Evolutionary conservation across 2,888 invertebrate species (phyloP), one percentile per base, ranked within the genome.

Genomic region (Cheilosia soror): DNA sequence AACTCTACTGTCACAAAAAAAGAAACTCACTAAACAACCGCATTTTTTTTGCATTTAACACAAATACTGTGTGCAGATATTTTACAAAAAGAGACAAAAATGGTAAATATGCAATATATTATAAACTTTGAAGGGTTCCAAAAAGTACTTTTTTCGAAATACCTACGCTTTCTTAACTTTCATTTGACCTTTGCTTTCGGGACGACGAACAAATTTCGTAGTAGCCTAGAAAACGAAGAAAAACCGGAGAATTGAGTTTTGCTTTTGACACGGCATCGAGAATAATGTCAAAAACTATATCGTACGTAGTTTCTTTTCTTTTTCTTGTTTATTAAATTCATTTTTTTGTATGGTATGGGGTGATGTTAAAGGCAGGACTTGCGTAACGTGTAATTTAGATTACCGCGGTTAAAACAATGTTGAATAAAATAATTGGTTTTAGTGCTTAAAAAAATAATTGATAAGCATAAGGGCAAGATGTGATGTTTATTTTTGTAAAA

Each of bases 21-120:
- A 5, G 1, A 73, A 69, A 44, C 49, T 69, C 31, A 63, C 40
- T 65, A 47, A 66, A 33, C 79, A 72, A n/a, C n/a, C n/a, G 79
- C 79, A 84, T 71, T 84, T 75, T 58, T 29, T 62, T 79, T 66
- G 73, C 79, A 84, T 80, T 84, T 84, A 84, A 58, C n/a, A 25
- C 40, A 55, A n/a, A n/a, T 7, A 69, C 69, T 55, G 31, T 51
- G 44, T 40, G 78, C 33, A 62, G 33, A 73, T 42, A 58, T 27
- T 20, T 65, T 27, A 25, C 42, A 63, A 71, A 55, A 49, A 0
- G 11, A 27, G 4, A 31, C 31, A 44, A 80, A 68, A 66, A 84
- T 84, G 84, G 84, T 84, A 84, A 84, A 57, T 80, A 53, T 78
- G 1, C 47, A 7, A 5, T 2, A 25, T 13, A 44, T n/a, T n/a